Evolutionary conservation across 2,888 invertebrate species (phyloP).

Genomic region (Charanyca ferruginea): DNA sequence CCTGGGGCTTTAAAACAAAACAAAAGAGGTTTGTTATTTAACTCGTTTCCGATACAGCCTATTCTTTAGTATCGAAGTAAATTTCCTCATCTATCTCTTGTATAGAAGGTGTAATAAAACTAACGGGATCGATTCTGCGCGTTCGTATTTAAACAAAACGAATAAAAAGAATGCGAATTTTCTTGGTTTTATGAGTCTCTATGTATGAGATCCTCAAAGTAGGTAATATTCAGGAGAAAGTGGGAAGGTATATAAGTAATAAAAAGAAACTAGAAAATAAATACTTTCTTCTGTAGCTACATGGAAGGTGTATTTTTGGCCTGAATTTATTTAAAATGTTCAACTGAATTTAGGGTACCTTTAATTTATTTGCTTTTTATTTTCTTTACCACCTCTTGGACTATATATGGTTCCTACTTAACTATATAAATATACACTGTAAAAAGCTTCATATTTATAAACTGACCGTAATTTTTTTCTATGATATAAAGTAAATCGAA

Average conservation of each 20-base stretch:
- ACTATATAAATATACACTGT: background rate
- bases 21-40: constrained; percentile 88
- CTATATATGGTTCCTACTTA: background rate
- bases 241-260: constrained; percentile 44
- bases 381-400: background rate
- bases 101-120: constrained; percentile 65
- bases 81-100: constrained; percentile 81
- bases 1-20: constrained; percentile 81
- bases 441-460: background rate
- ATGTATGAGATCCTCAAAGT: constrained; percentile 49
- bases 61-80: constrained; percentile 85
- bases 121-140: constrained; percentile 59
- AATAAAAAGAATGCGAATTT: constrained; percentile 58
- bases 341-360: background rate
- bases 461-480: background rate
- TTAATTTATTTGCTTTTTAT: constrained; percentile 6
- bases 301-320: constrained; percentile 13
- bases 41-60: constrained; percentile 90
- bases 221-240: constrained; percentile 53
- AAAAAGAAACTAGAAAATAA: constrained; percentile 49
- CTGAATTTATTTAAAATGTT: constrained; percentile 19
- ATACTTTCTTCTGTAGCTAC: constrained; percentile 25
- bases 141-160: constrained; percentile 55
- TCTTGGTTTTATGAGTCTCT: constrained; percentile 59
- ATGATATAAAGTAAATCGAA: constrained; percentile 16